Base-by-base conservation (phyloP, 2,888 invertebrate genomes). In the Drosophila neonasuta region DNA sequence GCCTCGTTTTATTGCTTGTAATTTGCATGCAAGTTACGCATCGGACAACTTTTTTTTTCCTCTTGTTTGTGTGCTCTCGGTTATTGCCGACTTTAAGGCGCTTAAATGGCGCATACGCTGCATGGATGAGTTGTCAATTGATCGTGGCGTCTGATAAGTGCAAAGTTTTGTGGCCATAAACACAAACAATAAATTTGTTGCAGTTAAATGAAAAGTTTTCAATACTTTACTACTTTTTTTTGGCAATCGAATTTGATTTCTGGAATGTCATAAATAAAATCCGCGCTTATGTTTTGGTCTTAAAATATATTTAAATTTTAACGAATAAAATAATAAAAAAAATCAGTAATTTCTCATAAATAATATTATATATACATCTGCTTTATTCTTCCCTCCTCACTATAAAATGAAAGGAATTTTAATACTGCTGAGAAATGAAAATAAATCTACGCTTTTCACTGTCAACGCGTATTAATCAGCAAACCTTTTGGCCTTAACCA, bases 401-500 rank as follows among this genome's bases (percentile, higher is more conserved):
- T 5, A 2, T 15, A 39, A 34, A 24, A 15, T 41, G 6, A 24
- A 29, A 15, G 13, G 11, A 36, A 13, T 45, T 34, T 13, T 7
- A 44, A 54, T 41, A 52, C 11, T 7, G 11, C 8, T 8, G 8
- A 41, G 1, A 45, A 52, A 64, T 41, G 41, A 51, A 51, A 50
- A 50, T 17, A 58, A 68, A 34, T 32, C 30, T 58, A 32, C 32
- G 50, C 10, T 11, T 44, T 68, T 69, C 74, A 79, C 72, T 82
- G 86, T 82, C 77, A 70, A 63, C 68, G 82, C 56, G 78, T 68
- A 87, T 88, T 88, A 88, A 87, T 88, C 88, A 88, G 85, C 39
- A 75, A 83, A 77, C 77, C 76, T 71, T 80, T 79, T 75, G 54
- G 68, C 55, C 46, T 39, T 39, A 32, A 24, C 70, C 70, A 72